Percentiles rank a stretch among this genome's conserved stretches.
phyloP scores from a whole-genome alignment of 2,113 vertebrate genomes.

The Ammospiza caudacuta region DNA sequence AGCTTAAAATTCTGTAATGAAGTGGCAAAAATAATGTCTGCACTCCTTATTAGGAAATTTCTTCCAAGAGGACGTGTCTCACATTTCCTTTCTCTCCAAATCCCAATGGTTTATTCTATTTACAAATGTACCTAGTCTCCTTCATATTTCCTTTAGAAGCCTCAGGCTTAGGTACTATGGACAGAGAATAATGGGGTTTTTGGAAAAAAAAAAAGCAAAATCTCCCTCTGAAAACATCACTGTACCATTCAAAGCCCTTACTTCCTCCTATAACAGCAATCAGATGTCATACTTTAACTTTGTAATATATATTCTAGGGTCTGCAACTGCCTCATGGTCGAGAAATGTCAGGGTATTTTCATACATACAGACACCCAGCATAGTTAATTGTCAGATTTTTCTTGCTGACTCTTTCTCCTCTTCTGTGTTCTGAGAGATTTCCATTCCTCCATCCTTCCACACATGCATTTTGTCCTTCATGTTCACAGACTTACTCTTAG shows the following conservation, averaged over 20 bases:
- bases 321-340: background rate
- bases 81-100: background rate
- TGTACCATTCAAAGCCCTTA: background rate
- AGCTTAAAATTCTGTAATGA: background rate
- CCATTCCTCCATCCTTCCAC: background rate
- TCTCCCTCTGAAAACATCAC: background rate
- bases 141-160: background rate
- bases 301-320: background rate
- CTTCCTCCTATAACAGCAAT: background rate
- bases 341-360: background rate
- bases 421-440: background rate
- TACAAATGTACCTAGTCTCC: background rate
- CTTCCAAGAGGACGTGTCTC: background rate
- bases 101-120: background rate
- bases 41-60: background rate
- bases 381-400: background rate
- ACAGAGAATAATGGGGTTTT: accelerated
- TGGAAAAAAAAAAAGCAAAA: background rate
- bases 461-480: background rate
- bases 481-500: background rate
- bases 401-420: background rate
- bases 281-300: background rate
- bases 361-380: accelerated
- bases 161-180: background rate
- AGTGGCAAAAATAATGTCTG: background rate